phyloP scores from a whole-genome alignment of 35 echinoderm and acorn worm genomes.

The Apostichopus japonicus region DNA sequence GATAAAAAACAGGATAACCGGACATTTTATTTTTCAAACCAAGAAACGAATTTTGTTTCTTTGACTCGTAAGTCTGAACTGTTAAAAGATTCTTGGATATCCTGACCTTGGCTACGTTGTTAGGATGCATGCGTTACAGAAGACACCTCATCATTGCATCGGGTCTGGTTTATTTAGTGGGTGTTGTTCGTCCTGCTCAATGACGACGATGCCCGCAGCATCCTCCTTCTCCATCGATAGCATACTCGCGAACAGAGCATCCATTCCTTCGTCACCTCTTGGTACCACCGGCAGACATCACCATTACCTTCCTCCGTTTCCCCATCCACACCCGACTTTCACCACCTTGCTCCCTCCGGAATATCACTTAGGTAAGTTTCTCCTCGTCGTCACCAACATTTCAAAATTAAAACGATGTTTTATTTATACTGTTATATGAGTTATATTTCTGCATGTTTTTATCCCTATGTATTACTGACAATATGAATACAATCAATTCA shows the following conservation, averaged over 20 bases:
- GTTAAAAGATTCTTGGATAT: neutral
- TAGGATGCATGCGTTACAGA: slow-evolving; percentile 19
- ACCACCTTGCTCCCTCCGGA: slow-evolving; percentile 6
- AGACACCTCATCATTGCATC: neutral
- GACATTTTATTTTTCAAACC: too few species aligned
- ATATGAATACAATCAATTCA: too few species aligned
- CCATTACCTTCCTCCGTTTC: neutral
- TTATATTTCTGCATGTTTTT: too few species aligned
- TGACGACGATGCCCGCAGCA: slow-evolving; percentile 7
- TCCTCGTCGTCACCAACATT: too few species aligned
- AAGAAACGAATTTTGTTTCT: too few species aligned
- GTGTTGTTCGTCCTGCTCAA: slow-evolving; percentile 22
- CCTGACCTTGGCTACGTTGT: neutral
- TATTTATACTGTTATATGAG: too few species aligned
- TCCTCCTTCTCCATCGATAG: slow-evolving; percentile 20
- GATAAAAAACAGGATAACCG: too few species aligned
- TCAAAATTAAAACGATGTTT: too few species aligned
- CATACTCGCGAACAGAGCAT: neutral
- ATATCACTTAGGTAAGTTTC: slow-evolving; percentile 32
- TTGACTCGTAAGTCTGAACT: too few species aligned
- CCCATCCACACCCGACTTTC: slow-evolving; percentile 4
- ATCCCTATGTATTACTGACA: too few species aligned
- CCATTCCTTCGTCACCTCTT: neutral
- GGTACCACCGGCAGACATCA: slow-evolving; percentile 15
- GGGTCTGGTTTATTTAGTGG: slow-evolving; percentile 6